Base-by-base conservation (phyloP, 2,888 invertebrate genomes). In the Drosophila parthenogenetica region DNA sequence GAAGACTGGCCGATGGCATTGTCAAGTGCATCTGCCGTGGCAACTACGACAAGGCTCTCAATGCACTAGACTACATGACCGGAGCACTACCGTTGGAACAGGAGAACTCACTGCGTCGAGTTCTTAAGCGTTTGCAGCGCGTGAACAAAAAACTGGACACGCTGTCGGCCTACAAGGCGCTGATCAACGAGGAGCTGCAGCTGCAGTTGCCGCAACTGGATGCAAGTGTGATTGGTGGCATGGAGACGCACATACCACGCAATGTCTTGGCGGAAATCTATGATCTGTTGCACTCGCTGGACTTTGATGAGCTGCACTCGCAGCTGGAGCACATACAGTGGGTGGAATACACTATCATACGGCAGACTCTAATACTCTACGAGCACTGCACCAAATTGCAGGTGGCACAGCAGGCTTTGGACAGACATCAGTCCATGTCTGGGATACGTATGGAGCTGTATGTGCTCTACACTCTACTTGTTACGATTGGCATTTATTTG, bases 301-400 rank as follows among this genome's bases (percentile, higher is more conserved):
- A 45, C 39, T 68, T 42, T 13, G 43, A 13, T 0, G 42, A 72
- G 8, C 75, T 81, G 40, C 67, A 14, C 5, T 5, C 37, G 37
- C 57, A 59, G n/a, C 48, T 81, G 43, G 45, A 75, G 58, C 45
- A 61, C 0, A 29, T 75, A 5, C 79, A 79, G 29, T 51, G 60
- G 58, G 51, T 64, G 17, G 81, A 81, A 53, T 79, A 79, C n/a
- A 68, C 65, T 1, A 62, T 81, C n/a, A 53, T 81, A 0, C 22
- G 65, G 17, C 75, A 74, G 5, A 73, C 48, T 0, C 3, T 79
- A 13, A 46, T 61, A 1, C 65, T 73, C 11, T 75, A 81, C 25
- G 49, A 53, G 11, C 79, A 76, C 25, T 81, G 76, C 48, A 50
- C 55, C 13, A 45, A 54, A 7, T n/a, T 81, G 35, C 62, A 61